Evolutionary conservation across 2,888 invertebrate genomes (phyloP).

Genomic region (Drosophila crucigera): DNA sequence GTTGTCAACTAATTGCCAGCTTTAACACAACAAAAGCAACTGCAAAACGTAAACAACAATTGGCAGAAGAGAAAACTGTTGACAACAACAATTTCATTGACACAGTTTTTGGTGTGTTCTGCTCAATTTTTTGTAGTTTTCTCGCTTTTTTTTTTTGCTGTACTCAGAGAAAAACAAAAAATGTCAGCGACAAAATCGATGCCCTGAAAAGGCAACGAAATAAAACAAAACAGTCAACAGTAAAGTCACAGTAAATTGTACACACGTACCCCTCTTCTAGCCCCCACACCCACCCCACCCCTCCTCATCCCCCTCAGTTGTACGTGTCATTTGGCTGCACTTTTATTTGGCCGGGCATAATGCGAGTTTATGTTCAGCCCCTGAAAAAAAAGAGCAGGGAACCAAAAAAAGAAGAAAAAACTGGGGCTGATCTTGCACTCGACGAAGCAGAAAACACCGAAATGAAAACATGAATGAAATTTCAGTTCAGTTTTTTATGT

Average conservation of each 20-base stretch:
- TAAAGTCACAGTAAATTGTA: slow-evolving; percentile 72
- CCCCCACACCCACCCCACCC: neutral
- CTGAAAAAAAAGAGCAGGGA: slow-evolving; percentile 16
- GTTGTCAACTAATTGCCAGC: slow-evolving; percentile 38
- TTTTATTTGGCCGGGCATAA: slow-evolving; percentile 72
- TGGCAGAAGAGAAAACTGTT: slow-evolving; percentile 51
- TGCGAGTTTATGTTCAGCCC: slow-evolving; percentile 69
- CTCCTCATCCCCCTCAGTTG: slow-evolving; percentile 34
- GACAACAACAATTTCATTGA: slow-evolving; percentile 74
- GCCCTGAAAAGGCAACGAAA: slow-evolving; percentile 72
- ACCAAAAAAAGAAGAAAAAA: neutral
- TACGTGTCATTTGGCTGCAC: slow-evolving; percentile 78
- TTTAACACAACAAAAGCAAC: slow-evolving; percentile 25
- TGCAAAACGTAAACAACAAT: neutral
- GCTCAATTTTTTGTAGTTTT: neutral
- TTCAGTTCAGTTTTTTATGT: slow-evolving; percentile 4
- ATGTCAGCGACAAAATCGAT: slow-evolving; percentile 73
- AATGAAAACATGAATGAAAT: slow-evolving; percentile 47
- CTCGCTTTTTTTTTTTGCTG: slow-evolving; percentile 4
- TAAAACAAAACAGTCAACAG: slow-evolving; percentile 69
- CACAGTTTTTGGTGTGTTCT: slow-evolving; percentile 49
- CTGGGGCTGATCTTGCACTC: slow-evolving; percentile 72
- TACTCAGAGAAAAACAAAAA: slow-evolving; percentile 50
- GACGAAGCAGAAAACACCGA: slow-evolving; percentile 65
- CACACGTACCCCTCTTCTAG: slow-evolving; percentile 8